Percentiles rank a stretch among this genome's conserved stretches.
phyloP scores from a whole-genome alignment of 2,797 vertebrate genomes.

The Scleropages formosus region DNA sequence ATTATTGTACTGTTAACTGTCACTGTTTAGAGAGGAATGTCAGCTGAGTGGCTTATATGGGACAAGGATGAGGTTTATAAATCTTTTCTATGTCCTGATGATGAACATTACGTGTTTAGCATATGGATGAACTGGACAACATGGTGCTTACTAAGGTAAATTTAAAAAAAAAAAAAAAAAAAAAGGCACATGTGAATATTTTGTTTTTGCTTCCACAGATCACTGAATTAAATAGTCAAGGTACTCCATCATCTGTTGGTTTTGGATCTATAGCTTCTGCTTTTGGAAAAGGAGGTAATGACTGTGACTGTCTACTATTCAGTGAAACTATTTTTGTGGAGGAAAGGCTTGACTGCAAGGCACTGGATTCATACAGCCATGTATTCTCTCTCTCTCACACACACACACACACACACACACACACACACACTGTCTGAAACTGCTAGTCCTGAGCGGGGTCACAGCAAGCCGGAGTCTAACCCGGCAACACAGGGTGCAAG shows the following conservation, averaged over 20 bases:
- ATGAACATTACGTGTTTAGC: not conserved
- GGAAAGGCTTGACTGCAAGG: not conserved
- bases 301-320: not conserved
- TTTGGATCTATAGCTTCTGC: constrained; percentile 56
- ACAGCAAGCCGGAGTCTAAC: no score
- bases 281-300: constrained; percentile 71
- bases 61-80: not conserved
- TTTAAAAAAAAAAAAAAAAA: no score
- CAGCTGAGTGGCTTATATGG: no score
- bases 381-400: no score
- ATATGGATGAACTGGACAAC: not conserved
- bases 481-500: no score
- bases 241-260: constrained; percentile 52
- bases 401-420: no score
- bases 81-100: not conserved
- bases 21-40: no score
- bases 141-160: not conserved
- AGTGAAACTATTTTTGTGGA: constrained; percentile 4
- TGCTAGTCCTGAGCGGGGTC: no score
- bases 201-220: constrained; percentile 59
- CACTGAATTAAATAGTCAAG: constrained; percentile 66
- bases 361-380: no score
- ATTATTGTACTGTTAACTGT: no score
- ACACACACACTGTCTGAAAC: no score
- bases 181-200: not conserved